These are phyloP conservation scores for Bovichtus diacanthus DNA, from an alignment of 2,797 vertebrate species.

Conservation along the genomic window DNA sequence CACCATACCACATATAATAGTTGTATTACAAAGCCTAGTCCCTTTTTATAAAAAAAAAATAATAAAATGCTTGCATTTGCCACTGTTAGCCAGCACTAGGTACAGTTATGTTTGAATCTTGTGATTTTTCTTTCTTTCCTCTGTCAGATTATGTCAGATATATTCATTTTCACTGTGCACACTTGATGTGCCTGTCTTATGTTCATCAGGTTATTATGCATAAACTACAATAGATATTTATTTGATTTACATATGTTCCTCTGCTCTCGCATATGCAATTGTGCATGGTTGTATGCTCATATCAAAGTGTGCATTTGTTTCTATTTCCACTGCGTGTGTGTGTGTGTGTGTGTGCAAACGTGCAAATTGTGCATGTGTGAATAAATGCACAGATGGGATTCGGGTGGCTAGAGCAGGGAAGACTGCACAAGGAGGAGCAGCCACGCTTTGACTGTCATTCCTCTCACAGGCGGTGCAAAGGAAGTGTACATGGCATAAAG, in stretches of 20 bases:
- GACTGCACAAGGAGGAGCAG: conserved; percentile 68
- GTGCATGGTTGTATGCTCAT: conserved; percentile 44
- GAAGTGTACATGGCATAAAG: conserved; percentile 80
- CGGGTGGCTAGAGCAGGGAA: conserved; percentile 70
- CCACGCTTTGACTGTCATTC: conserved; percentile 62
- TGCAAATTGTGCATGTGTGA: conserved; percentile 73
- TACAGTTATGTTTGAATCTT: background rate
- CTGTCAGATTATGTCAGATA: conserved; percentile 21
- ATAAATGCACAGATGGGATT: conserved; percentile 84
- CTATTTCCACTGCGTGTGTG: conserved; percentile 27
- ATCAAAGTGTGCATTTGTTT: conserved; percentile 58
- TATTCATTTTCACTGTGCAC: conserved; percentile 35
- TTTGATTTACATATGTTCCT: conserved; percentile 63
- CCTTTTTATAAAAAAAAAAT: conserved; percentile 21
- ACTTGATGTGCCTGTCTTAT: conserved; percentile 41
- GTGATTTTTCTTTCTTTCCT: conserved; percentile 18
- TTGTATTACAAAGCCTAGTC: conserved; percentile 13
- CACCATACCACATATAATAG: conserved; percentile 17
- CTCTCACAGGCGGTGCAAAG: conserved; percentile 70
- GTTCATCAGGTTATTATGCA: conserved; percentile 40
- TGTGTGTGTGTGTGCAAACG: conserved; percentile 31
- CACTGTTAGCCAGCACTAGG: background rate
- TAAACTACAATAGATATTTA: conserved; percentile 50
- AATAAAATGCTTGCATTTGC: too few species aligned
- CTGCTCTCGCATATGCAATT: conserved; percentile 51